These are phyloP conservation scores for Hemiscyllium ocellatum DNA, from an alignment of 2,113 vertebrate genomes.

Conservation along the genomic window DNA sequence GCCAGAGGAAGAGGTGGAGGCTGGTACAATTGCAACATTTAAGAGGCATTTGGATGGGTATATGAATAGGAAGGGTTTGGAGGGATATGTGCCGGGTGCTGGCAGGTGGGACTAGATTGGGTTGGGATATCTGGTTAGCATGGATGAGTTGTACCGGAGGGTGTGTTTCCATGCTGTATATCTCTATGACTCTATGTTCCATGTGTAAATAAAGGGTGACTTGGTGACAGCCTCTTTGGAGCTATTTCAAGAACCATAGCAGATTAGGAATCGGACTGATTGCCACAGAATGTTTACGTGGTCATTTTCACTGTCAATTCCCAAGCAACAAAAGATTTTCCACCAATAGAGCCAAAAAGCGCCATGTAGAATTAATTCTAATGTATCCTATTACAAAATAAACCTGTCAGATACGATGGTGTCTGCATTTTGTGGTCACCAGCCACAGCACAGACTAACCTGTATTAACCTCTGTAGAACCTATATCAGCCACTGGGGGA, in stretches of 20 bases:
- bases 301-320: neutral
- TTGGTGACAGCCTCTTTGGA: too few relatives aligned
- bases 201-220: too few relatives aligned
- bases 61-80: too few relatives aligned
- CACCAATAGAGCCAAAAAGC: neutral
- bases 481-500: neutral
- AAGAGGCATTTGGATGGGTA: too few relatives aligned
- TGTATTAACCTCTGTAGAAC: neutral
- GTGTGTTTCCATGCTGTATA: too few relatives aligned
- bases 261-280: neutral
- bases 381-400: neutral
- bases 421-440: neutral
- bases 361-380: neutral
- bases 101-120: too few relatives aligned
- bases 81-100: too few relatives aligned
- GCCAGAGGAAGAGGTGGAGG: too few relatives aligned
- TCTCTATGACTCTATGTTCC: too few relatives aligned
- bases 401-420: neutral
- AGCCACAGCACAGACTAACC: neutral
- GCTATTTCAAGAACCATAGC: neutral
- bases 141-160: too few relatives aligned
- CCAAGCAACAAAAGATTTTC: neutral
- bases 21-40: too few relatives aligned
- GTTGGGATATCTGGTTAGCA: too few relatives aligned
- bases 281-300: neutral